phyloP scores from a whole-genome alignment of 2,888 invertebrate genomes.

The Spisula solida region DNA sequence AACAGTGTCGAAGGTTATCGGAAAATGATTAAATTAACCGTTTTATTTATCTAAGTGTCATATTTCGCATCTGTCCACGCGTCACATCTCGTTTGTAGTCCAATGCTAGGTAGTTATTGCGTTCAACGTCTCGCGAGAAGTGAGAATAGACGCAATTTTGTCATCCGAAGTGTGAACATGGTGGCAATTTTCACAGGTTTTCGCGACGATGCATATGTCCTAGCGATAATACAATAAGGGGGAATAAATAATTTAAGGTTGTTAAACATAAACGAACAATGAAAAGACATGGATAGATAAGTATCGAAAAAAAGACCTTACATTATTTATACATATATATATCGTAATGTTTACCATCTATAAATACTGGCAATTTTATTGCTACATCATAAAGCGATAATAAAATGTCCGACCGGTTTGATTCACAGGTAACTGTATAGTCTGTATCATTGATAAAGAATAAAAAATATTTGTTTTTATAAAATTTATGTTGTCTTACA shows the following conservation, averaged over 20 bases:
- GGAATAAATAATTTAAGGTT: slow-evolving; percentile 50
- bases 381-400: background rate
- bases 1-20: background rate
- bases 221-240: slow-evolving; percentile 58
- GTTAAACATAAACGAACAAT: slow-evolving; percentile 2
- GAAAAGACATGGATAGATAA: background rate
- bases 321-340: slow-evolving; percentile 22
- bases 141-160: slow-evolving; percentile 63
- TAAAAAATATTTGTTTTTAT: too few relatives aligned
- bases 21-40: slow-evolving; percentile 48
- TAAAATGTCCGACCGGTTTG: too few relatives aligned
- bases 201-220: slow-evolving; percentile 56
- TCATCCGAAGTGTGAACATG: slow-evolving; percentile 60
- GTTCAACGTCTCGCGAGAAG: slow-evolving; percentile 60
- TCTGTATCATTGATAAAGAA: too few relatives aligned
- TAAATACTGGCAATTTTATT: background rate
- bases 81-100: slow-evolving; percentile 37
- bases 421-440: too few relatives aligned
- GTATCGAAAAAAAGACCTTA: background rate
- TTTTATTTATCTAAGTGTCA: slow-evolving; percentile 16
- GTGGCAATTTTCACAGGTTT: slow-evolving; percentile 53
- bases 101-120: slow-evolving; percentile 27
- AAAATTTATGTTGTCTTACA: too few relatives aligned
- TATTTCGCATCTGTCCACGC: slow-evolving; percentile 54
- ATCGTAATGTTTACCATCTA: background rate